A percentile compares a stretch with the other conserved stretches of the same genome.
Conservation (phyloP, 2,888 invertebrate species). For the Rhodophaea formosa region DNA sequence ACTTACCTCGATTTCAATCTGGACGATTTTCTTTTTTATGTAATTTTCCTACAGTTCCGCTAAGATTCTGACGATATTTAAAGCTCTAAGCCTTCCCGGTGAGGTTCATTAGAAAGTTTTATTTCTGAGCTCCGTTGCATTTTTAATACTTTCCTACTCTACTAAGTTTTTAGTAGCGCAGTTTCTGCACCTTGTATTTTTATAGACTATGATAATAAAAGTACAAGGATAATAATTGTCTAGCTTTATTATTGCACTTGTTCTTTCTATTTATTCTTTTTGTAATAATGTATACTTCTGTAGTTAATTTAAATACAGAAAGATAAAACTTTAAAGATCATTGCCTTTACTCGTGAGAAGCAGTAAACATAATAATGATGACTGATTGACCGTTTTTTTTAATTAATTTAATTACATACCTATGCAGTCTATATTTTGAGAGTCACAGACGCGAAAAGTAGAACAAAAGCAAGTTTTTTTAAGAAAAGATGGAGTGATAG, state of each 20-base stretch:
- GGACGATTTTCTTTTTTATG: background rate
- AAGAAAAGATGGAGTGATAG: too few species aligned
- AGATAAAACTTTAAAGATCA: too few species aligned
- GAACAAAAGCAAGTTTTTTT: too few species aligned
- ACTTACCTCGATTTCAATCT: too few species aligned
- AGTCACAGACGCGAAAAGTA: too few species aligned
- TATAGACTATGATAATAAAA: background rate
- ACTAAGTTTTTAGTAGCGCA: background rate
- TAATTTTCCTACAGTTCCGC: background rate
- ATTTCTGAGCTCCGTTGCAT: constrained; percentile 1
- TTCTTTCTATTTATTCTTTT: background rate
- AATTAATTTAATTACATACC: too few species aligned
- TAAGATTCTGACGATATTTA: background rate
- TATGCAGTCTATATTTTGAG: too few species aligned
- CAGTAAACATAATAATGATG: too few species aligned
- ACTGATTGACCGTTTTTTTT: too few species aligned
- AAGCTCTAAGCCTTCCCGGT: background rate
- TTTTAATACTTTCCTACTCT: background rate
- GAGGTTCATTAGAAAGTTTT: constrained; percentile 6
- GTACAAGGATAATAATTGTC: background rate
- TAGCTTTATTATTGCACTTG: background rate
- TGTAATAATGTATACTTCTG: background rate
- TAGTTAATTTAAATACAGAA: too few species aligned
- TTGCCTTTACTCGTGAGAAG: too few species aligned
- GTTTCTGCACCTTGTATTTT: background rate